Conservation (phyloP, 2,113 vertebrate species). For the Malurus elegans region DNA sequence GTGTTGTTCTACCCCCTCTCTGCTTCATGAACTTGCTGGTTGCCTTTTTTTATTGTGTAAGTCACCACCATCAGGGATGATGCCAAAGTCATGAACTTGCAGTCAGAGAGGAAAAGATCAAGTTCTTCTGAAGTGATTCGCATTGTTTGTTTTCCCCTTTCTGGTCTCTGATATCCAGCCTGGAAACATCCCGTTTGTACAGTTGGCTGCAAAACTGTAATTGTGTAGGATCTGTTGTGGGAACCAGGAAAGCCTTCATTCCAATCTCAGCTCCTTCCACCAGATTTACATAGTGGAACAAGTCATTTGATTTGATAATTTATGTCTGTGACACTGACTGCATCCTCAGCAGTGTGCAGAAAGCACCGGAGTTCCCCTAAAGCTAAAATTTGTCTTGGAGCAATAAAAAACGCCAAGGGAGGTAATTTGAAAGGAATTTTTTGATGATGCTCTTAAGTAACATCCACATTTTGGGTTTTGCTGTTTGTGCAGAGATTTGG, state of each 20-base stretch:
- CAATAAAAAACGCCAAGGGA: neutral
- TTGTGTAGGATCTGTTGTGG: neutral
- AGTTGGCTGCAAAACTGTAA: neutral
- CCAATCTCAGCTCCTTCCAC: neutral
- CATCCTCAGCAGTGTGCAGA: neutral
- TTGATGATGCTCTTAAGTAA: neutral
- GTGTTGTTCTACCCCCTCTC: neutral
- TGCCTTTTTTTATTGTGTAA: neutral
- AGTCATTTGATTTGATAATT: neutral
- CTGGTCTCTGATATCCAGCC: neutral
- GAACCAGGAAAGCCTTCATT: neutral
- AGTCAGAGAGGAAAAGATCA: neutral
- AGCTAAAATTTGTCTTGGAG: neutral
- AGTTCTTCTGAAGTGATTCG: neutral
- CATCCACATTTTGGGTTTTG: neutral
- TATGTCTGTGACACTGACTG: neutral
- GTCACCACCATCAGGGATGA: neutral
- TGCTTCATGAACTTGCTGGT: neutral
- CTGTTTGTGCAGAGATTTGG: neutral
- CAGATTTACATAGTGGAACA: neutral
- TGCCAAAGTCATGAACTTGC: neutral
- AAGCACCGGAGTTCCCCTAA: neutral
- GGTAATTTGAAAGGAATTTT: conserved; percentile 2
- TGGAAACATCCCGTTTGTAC: neutral
- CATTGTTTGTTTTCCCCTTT: neutral